Percentiles rank a stretch among this genome's conserved stretches.
Conservation (phyloP, 2,888 invertebrate species). For the Scaptomyza reducta region DNA sequence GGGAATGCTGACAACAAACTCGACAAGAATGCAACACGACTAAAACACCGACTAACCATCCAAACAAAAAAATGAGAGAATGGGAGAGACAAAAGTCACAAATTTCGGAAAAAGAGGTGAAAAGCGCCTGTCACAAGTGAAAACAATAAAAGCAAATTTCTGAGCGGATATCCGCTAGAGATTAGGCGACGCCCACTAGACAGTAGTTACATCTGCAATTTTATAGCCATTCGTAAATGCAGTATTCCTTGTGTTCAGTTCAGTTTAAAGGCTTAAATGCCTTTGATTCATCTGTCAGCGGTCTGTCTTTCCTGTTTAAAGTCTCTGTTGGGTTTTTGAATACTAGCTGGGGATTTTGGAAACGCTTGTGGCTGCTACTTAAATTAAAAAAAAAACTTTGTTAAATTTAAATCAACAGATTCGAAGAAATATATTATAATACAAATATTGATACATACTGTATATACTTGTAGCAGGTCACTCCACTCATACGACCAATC, state of each 20-base stretch:
- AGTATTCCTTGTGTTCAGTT: conserved; percentile 8
- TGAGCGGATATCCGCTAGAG: conserved; percentile 69
- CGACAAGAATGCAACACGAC: conserved; percentile 45
- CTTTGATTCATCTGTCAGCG: conserved; percentile 1
- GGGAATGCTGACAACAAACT: conserved; percentile 79
- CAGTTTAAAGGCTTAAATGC: conserved; percentile 16
- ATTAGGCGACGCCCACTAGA: conserved; percentile 86
- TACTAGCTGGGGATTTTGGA: background rate
- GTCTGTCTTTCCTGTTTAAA: conserved; percentile 1
- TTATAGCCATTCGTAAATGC: conserved; percentile 15
- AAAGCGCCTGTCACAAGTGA: conserved; percentile 38
- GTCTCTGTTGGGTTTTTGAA: background rate
- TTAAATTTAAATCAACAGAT: too few species aligned
- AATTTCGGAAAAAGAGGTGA: conserved; percentile 31
- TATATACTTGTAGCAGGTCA: too few species aligned
- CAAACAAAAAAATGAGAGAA: conserved; percentile 8
- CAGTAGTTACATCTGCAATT: conserved; percentile 86
- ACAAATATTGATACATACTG: too few species aligned
- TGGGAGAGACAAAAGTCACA: conserved; percentile 11
- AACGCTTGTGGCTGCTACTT: background rate
- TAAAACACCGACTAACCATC: conserved; percentile 19
- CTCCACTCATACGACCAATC: too few species aligned
- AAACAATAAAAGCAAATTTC: conserved; percentile 79
- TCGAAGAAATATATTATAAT: too few species aligned
- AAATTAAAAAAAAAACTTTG: too few species aligned